Conservation (phyloP, 1,140 invertebrate species). For the Trichogramma pretiosum region DNA sequence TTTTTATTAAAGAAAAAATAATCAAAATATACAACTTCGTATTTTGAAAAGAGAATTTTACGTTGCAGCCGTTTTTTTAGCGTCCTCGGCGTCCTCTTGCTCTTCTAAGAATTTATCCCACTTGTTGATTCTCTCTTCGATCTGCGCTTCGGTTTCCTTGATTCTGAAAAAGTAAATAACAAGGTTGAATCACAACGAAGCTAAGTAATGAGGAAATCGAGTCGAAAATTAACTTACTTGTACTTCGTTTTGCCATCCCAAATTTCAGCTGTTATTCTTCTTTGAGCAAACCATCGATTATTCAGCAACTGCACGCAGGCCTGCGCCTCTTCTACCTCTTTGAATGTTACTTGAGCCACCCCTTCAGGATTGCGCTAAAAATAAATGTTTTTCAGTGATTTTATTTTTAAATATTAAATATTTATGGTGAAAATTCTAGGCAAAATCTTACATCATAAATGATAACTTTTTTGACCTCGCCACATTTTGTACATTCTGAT, state of each 20-base stretch:
- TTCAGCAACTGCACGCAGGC: constrained; percentile 80
- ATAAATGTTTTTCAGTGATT: constrained; percentile 1
- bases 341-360: constrained; percentile 85
- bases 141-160: constrained; percentile 83
- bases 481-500: constrained; percentile 84
- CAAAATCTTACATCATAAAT: constrained; percentile 90
- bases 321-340: constrained; percentile 84
- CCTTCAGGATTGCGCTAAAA: constrained; percentile 85
- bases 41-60: no score
- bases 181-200: not conserved
- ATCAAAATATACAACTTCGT: no score
- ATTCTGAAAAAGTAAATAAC: constrained; percentile 47
- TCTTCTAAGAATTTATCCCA: constrained; percentile 80
- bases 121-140: constrained; percentile 67
- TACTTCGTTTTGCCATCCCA: constrained; percentile 97
- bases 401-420: constrained; percentile 62
- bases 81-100: constrained; percentile 21
- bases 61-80: constrained; percentile 6
- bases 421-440: constrained; percentile 85
- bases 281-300: constrained; percentile 83
- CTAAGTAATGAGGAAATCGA: not conserved
- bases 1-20: no score
- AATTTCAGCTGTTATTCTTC: constrained; percentile 72
- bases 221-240: constrained; percentile 48
- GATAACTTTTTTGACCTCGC: constrained; percentile 83